Evolutionary conservation across 2,797 vertebrate genomes (phyloP), one percentile per base, ranked within the genome.

Genomic region (Oreortyx pictus): DNA sequence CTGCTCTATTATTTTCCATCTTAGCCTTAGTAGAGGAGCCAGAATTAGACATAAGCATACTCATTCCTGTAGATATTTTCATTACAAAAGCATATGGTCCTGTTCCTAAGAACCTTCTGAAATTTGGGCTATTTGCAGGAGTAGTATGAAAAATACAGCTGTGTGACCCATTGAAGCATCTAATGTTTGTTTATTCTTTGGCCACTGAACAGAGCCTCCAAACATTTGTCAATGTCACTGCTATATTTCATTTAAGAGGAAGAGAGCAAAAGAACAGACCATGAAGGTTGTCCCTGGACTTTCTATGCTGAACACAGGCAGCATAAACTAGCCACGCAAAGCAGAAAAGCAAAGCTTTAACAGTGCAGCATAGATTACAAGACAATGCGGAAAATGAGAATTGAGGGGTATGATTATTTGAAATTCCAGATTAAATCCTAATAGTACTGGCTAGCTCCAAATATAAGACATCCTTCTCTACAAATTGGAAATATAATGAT

Each of bases 321-420:
- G 25, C 7, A 79, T 43, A 82, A 86, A 79, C 15, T 24, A 78
- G 4, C 24, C 57, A 5, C 3, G 44, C 16, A 29, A 89, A 89
- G 23, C 31, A 86, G 49, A 44, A n/a, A 23, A 70, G 35, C 70
- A 49, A 85, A 93, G 29, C 49, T 6, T 77, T 57, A 33, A 46
- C 41, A 81, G 73, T 66, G 6, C 31, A 54, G 29, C 57, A 80
- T 62, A 89, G 75, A 91, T 80, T 89, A 74, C 27, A 86, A 72
- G 5, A 83, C 8, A 68, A 14, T 29, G 78, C 54, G 46, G 56
- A 54, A 43, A 56, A 61, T 6, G 25, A 54, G 43, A 35, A 27
- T 12, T 39, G 59, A 3, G 2, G 1, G 1, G 1, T 19, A 43
- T 27, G 15, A 61, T 60, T 84, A 65, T 29, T 76, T 65, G 29